A percentile compares a stretch with the other conserved stretches of the same genome.
phyloP scores from a whole-genome alignment of 2,888 invertebrate genomes.

The Parnassius smintheus region DNA sequence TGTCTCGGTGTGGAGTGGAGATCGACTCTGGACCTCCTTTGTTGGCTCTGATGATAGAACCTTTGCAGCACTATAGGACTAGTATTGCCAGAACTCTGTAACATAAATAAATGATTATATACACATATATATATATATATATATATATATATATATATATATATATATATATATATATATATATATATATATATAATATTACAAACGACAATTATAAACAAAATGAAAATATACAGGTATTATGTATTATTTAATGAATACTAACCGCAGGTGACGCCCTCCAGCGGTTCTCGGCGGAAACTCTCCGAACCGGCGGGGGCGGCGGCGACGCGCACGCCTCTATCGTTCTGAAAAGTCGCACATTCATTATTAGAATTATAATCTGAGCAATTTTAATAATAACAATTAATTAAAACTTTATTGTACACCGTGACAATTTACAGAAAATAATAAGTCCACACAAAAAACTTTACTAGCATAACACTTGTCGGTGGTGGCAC shows the following conservation, averaged over 20 bases:
- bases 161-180: too few species aligned
- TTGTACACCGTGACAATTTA: too few species aligned
- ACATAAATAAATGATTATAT: neutral
- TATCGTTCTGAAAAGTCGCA: constrained; percentile 49
- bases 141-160: neutral
- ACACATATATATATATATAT: too few species aligned
- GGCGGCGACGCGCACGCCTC: constrained; percentile 69
- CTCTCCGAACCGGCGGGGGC: constrained; percentile 64
- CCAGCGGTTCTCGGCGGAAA: constrained; percentile 68
- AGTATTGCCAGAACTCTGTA: constrained; percentile 84
- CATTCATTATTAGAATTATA: neutral
- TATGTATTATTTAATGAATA: constrained; percentile 11
- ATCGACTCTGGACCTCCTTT: constrained; percentile 81
- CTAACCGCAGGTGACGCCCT: constrained; percentile 63
- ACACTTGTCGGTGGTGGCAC: too few species aligned
- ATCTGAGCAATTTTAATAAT: neutral
- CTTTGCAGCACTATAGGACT: constrained; percentile 89
- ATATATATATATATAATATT: too few species aligned
- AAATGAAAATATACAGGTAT: neutral
- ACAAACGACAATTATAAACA: too few species aligned
- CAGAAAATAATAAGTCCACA: too few species aligned
- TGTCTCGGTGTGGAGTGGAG: constrained; percentile 71
- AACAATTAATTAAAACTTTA: too few species aligned
- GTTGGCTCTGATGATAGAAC: constrained; percentile 89
- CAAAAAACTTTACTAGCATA: too few species aligned